A percentile compares a stretch with the other conserved stretches of the same genome.
These are phyloP conservation scores for Jacana jacana DNA, from an alignment of 2,113 vertebrate genomes.

Conservation along the genomic window DNA sequence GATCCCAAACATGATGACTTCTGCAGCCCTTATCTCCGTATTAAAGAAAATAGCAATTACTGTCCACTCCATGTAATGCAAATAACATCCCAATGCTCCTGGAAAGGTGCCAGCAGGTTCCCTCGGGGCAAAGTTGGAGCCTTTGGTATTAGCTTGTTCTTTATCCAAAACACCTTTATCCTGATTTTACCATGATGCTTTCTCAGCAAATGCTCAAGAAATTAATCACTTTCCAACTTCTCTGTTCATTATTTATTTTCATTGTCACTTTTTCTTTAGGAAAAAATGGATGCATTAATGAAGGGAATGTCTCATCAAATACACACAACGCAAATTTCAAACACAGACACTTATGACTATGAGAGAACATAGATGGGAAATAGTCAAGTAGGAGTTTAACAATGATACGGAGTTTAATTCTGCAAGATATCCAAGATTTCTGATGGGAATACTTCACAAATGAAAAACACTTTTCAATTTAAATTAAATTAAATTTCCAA, in stretches of 20 bases:
- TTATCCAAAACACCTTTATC: not conserved
- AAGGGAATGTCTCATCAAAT: not conserved
- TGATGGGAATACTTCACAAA: conserved; percentile 70
- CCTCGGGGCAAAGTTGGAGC: not conserved
- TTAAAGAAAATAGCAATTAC: not conserved
- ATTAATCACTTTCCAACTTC: not conserved
- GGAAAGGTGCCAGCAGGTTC: not conserved
- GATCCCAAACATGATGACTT: not conserved
- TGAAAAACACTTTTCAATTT: conserved; percentile 70
- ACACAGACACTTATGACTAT: not conserved
- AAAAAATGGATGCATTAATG: not conserved
- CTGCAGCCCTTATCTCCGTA: not conserved
- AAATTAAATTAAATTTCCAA: conserved; percentile 76
- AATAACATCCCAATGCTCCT: not conserved
- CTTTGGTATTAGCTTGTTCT: not conserved
- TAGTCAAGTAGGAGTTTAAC: conserved; percentile 29
- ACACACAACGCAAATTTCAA: conserved; percentile 4
- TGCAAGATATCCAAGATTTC: conserved; percentile 43
- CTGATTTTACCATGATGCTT: not conserved
- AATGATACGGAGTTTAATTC: conserved; percentile 57
- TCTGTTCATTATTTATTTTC: conserved; percentile 1
- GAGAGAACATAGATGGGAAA: not conserved
- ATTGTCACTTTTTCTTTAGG: not conserved
- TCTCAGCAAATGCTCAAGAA: not conserved
- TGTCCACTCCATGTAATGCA: not conserved